Evolutionary conservation across 2,797 vertebrate genomes (phyloP).

Genomic region (Sebastiscus tertius): DNA sequence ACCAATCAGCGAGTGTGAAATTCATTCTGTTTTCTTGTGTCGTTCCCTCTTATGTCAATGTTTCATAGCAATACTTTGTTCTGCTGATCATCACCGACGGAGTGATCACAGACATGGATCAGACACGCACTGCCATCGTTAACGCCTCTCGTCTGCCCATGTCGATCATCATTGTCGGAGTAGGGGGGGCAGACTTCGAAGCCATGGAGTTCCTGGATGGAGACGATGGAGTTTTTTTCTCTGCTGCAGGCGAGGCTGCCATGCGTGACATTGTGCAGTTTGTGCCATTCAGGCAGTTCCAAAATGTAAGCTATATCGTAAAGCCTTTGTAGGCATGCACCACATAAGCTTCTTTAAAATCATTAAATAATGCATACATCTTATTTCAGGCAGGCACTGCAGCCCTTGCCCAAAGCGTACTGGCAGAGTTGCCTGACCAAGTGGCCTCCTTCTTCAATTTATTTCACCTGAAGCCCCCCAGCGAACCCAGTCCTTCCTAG

Average conservation of each 20-base stretch:
- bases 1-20: background rate
- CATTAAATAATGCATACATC: slow-evolving; percentile 7
- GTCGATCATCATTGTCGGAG: slow-evolving; percentile 96
- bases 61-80: slow-evolving; percentile 92
- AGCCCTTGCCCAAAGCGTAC: slow-evolving; percentile 90
- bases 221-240: slow-evolving; percentile 86
- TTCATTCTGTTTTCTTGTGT: background rate
- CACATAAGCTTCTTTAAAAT: background rate
- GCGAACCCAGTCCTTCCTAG: slow-evolving; percentile 76
- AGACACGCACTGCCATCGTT: slow-evolving; percentile 91
- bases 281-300: slow-evolving; percentile 95
- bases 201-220: slow-evolving; percentile 97
- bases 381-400: slow-evolving; percentile 86
- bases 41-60: background rate
- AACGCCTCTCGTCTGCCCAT: slow-evolving; percentile 92
- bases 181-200: slow-evolving; percentile 93
- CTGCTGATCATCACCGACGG: slow-evolving; percentile 97
- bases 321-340: background rate
- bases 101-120: slow-evolving; percentile 96
- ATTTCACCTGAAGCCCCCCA: slow-evolving; percentile 88
- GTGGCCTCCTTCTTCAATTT: slow-evolving; percentile 92
- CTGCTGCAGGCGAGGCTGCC: slow-evolving; percentile 85
- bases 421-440: slow-evolving; percentile 94
- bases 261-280: slow-evolving; percentile 96
- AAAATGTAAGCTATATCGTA: slow-evolving; percentile 85